Percentiles rank a stretch among this genome's conserved stretches.
These are phyloP conservation scores for Tetragonula carbonaria DNA, from an alignment of 2,888 invertebrate genomes.

Conservation along the genomic window DNA sequence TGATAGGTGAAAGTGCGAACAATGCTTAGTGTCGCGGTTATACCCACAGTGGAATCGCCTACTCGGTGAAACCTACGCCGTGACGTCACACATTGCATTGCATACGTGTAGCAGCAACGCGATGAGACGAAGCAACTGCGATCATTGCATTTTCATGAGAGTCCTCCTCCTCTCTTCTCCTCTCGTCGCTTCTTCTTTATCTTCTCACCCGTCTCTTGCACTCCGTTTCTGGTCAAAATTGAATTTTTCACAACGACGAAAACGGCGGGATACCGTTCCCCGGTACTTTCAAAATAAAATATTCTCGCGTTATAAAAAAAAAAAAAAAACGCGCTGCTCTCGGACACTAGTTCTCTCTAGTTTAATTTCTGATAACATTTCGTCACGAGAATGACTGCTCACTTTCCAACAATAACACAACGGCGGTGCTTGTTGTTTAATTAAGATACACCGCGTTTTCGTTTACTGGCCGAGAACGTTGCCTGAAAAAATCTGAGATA, in stretches of 20 bases:
- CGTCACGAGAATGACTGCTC: background rate
- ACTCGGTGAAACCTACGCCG: conserved; percentile 4
- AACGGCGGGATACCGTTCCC: too few species aligned
- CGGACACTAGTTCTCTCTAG: too few species aligned
- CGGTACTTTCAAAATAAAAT: too few species aligned
- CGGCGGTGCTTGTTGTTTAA: background rate
- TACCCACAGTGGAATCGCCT: conserved; percentile 10
- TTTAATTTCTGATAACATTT: too few species aligned
- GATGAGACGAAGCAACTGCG: background rate
- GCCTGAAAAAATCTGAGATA: too few species aligned
- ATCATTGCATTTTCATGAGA: conserved; percentile 7
- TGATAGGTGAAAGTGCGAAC: conserved; percentile 75
- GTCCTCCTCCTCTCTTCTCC: background rate
- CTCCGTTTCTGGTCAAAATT: background rate
- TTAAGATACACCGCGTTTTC: too few species aligned
- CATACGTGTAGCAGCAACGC: too few species aligned
- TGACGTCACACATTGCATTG: conserved; percentile 13
- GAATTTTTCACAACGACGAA: too few species aligned
- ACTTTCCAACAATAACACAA: background rate
- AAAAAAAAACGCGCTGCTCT: too few species aligned
- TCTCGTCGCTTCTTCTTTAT: too few species aligned
- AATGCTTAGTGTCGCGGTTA: conserved; percentile 54
- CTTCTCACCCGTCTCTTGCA: background rate
- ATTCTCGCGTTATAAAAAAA: too few species aligned
- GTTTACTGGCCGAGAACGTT: background rate